These are phyloP conservation scores for Athrips mouffetella DNA, from an alignment of 2,888 invertebrate species.

Conservation along the genomic window DNA sequence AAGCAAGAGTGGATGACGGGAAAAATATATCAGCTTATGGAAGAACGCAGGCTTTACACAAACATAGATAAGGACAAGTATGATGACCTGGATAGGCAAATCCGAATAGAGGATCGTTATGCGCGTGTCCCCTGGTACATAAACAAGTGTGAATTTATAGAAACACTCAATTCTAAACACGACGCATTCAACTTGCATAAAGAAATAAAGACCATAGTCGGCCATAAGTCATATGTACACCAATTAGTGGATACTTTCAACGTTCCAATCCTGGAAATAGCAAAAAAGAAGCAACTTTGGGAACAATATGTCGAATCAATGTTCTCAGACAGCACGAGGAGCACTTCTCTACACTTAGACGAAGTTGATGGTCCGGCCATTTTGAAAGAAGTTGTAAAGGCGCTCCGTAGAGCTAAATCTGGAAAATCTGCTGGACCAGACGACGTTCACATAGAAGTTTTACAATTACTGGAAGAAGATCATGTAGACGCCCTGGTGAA, in stretches of 20 bases:
- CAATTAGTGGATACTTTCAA: background rate
- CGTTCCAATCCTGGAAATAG: too few relatives aligned
- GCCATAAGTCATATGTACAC: background rate
- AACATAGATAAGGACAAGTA: background rate
- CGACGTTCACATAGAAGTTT: background rate
- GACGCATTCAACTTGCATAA: background rate
- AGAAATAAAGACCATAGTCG: background rate
- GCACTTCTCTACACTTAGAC: background rate
- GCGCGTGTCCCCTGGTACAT: background rate
- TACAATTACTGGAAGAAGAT: background rate
- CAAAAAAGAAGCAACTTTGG: background rate
- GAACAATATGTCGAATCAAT: background rate
- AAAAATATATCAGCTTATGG: background rate
- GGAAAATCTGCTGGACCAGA: background rate
- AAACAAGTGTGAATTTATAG: background rate
- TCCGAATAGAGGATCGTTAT: background rate
- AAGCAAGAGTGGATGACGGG: background rate
- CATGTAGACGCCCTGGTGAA: background rate
- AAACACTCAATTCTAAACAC: background rate
- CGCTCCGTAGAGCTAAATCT: background rate
- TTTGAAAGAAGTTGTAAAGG: background rate
- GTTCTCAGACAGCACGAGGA: background rate
- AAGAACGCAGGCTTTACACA: background rate
- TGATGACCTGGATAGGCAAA: background rate
- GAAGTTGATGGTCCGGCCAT: background rate